A percentile compares a stretch with the other conserved stretches of the same genome.
These are phyloP conservation scores for Raillietiella orientalis DNA, from an alignment of 2,888 invertebrate species.

Conservation along the genomic window DNA sequence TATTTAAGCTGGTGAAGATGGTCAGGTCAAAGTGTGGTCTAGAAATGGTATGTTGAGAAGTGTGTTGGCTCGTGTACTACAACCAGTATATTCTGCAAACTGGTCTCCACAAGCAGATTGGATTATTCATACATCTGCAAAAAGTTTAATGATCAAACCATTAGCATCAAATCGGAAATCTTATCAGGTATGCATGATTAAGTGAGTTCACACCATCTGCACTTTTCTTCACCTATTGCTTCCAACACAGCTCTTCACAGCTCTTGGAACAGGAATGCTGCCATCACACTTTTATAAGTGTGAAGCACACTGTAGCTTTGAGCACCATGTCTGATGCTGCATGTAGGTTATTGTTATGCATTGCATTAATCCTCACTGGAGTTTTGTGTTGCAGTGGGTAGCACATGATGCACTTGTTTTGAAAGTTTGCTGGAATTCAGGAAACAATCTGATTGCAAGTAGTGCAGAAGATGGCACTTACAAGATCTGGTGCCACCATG, in stretches of 20 bases:
- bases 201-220: neutral
- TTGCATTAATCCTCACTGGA: neutral
- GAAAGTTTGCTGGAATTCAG: constrained; percentile 23
- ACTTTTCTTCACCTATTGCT: too few relatives aligned
- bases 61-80: constrained; percentile 45
- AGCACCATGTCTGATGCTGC: neutral
- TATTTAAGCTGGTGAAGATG: constrained; percentile 66
- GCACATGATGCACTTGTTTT: constrained; percentile 82
- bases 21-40: constrained; percentile 86
- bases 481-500: constrained; percentile 63
- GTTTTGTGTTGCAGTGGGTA: constrained; percentile 35
- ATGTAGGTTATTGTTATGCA: neutral
- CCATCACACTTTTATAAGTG: too few relatives aligned
- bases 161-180: constrained; percentile 20
- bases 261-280: too few relatives aligned
- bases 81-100: constrained; percentile 45
- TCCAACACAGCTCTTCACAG: too few relatives aligned
- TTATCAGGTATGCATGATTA: constrained; percentile 12
- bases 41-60: constrained; percentile 51
- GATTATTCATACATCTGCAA: constrained; percentile 21
- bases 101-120: constrained; percentile 28
- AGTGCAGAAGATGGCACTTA: constrained; percentile 33
- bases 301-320: too few relatives aligned
- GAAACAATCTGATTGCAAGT: constrained; percentile 22
- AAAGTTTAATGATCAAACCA: constrained; percentile 22